A percentile compares a stretch with the other conserved stretches of the same genome.
phyloP scores from a whole-genome alignment of 2,797 vertebrate species.

The Labroides dimidiatus region DNA sequence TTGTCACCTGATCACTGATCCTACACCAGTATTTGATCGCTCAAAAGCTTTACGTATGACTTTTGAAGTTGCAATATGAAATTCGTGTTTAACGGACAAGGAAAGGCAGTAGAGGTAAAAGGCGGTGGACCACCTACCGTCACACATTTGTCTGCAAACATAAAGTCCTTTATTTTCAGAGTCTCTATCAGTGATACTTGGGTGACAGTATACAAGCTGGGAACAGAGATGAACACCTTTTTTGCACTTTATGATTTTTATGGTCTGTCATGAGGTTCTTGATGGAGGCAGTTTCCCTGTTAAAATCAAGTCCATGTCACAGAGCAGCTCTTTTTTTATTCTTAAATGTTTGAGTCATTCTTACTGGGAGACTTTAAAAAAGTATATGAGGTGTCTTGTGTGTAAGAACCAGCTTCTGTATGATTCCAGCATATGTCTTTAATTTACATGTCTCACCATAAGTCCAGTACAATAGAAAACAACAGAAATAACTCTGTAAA shows the following conservation, averaged over 20 bases:
- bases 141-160: slow-evolving; percentile 46
- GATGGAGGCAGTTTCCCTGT: slow-evolving; percentile 20
- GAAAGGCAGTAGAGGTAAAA: slow-evolving; percentile 31
- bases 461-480: slow-evolving; percentile 43
- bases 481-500: slow-evolving; percentile 49
- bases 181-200: slow-evolving; percentile 19
- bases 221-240: slow-evolving; percentile 31
- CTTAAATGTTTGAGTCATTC: slow-evolving; percentile 34
- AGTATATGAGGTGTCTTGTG: slow-evolving; percentile 21
- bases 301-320: slow-evolving; percentile 18
- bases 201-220: slow-evolving; percentile 42
- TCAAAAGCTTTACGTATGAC: slow-evolving; percentile 65
- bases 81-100: slow-evolving; percentile 46
- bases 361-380: slow-evolving; percentile 40
- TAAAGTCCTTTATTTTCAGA: slow-evolving; percentile 44
- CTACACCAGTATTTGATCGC: slow-evolving; percentile 54
- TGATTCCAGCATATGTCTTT: slow-evolving; percentile 50
- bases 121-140: slow-evolving; percentile 20
- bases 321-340: slow-evolving; percentile 14
- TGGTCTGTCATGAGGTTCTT: slow-evolving; percentile 23
- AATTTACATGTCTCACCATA: slow-evolving; percentile 19
- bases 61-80: slow-evolving; percentile 67
- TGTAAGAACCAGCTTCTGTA: slow-evolving; percentile 61
- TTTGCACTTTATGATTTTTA: slow-evolving; percentile 62
- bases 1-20: slow-evolving; percentile 55